phyloP scores from a whole-genome alignment of 2,113 vertebrate species.

The Montifringilla adamsi region DNA sequence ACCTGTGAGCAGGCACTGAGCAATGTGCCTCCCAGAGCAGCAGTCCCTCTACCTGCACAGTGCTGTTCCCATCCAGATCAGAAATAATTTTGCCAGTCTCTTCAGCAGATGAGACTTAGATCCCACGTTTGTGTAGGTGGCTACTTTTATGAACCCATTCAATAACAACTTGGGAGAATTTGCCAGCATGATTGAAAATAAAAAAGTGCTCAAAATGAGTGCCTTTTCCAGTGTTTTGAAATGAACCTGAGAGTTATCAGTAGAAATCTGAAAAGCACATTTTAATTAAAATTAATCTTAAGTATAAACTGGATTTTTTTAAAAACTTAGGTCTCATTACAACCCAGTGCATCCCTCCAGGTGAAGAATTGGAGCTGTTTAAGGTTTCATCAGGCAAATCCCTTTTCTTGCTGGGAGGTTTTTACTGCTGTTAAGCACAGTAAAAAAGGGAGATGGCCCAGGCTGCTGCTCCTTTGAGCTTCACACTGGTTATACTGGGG shows the following conservation, averaged over 20 bases:
- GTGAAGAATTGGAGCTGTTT: not conserved
- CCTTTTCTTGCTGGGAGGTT: not conserved
- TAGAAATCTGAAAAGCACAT: not conserved
- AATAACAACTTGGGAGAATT: not conserved
- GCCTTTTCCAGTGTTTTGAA: not conserved
- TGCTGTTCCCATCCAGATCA: too few relatives aligned
- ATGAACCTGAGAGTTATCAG: not conserved
- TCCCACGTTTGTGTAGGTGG: not conserved
- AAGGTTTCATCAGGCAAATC: not conserved
- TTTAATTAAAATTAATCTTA: not conserved
- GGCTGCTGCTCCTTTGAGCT: not conserved
- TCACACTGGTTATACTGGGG: not conserved
- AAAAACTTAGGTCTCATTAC: not conserved
- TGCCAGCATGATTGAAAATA: not conserved
- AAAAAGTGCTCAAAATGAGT: not conserved
- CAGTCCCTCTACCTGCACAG: not conserved
- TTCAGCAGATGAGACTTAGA: not conserved
- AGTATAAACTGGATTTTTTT: not conserved
- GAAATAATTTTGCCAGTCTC: not conserved
- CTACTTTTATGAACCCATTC: not conserved
- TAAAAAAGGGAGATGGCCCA: not conserved
- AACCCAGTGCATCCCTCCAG: not conserved
- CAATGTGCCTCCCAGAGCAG: not conserved
- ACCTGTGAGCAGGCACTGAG: not conserved
- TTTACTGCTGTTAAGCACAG: not conserved